phyloP scores from a whole-genome alignment of 2,888 invertebrate genomes.

The Oscheius myriophilus region DNA sequence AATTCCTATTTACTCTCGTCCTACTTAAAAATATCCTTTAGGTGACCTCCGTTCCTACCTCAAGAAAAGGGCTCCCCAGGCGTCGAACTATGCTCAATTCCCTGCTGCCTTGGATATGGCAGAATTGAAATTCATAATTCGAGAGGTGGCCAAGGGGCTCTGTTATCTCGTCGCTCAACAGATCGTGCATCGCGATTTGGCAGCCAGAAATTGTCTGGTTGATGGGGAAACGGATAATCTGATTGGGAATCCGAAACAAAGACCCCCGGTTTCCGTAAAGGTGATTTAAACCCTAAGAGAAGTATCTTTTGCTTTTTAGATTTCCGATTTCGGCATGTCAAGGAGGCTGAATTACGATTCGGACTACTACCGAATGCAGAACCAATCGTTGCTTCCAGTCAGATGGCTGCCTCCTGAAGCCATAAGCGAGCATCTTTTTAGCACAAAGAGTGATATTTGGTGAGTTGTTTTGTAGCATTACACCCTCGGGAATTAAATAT shows the following conservation, averaged over 20 bases:
- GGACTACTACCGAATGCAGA: constrained; percentile 66
- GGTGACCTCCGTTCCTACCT: constrained; percentile 64
- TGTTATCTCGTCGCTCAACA: constrained; percentile 80
- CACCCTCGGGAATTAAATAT: no score
- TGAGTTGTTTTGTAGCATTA: no score
- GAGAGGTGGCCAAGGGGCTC: constrained; percentile 81
- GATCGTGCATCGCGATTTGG: constrained; percentile 86
- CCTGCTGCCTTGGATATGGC: constrained; percentile 79
- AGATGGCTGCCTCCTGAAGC: constrained; percentile 99
- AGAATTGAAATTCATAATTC: constrained; percentile 57
- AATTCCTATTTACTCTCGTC: background rate
- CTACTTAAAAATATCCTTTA: constrained; percentile 19
- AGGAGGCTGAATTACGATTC: constrained; percentile 54
- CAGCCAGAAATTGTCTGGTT: constrained; percentile 94
- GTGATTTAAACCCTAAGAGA: constrained; percentile 13
- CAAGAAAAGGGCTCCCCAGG: constrained; percentile 49
- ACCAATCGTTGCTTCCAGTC: constrained; percentile 56
- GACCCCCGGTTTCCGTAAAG: constrained; percentile 64
- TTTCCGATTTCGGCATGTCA: constrained; percentile 70
- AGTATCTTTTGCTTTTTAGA: constrained; percentile 34
- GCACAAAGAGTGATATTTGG: constrained; percentile 97
- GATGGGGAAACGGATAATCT: constrained; percentile 58
- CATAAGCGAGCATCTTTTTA: constrained; percentile 94
- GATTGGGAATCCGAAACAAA: constrained; percentile 41
- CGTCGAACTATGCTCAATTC: constrained; percentile 59